Percentiles rank a stretch among this genome's conserved stretches.
Evolutionary conservation across 2,888 invertebrate genomes (phyloP).

Genomic region (Sphecodes monilicornis): DNA sequence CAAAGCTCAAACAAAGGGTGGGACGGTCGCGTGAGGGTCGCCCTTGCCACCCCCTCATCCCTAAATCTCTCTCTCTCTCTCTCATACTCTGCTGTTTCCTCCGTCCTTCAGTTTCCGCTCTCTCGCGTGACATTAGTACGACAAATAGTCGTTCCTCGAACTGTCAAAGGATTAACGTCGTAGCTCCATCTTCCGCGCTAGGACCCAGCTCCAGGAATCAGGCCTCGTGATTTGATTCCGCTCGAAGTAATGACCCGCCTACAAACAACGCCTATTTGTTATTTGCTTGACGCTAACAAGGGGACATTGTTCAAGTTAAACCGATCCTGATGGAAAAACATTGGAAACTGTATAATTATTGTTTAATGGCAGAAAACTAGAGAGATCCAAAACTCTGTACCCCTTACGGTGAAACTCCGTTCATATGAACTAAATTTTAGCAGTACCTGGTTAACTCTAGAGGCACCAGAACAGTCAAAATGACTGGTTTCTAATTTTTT

Average conservation of each 20-base stretch:
- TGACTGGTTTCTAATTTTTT: too few relatives aligned
- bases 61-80: slow-evolving; percentile 10
- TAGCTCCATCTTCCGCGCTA: slow-evolving; percentile 52
- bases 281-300: neutral
- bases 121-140: slow-evolving; percentile 72
- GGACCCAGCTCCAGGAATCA: slow-evolving; percentile 29
- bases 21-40: slow-evolving; percentile 69
- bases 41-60: slow-evolving; percentile 47
- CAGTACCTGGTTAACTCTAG: too few relatives aligned
- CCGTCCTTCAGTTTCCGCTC: slow-evolving; percentile 47
- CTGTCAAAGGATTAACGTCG: slow-evolving; percentile 73
- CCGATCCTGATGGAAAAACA: neutral
- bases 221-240: slow-evolving; percentile 49
- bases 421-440: too few relatives aligned
- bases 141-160: slow-evolving; percentile 72
- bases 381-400: too few relatives aligned
- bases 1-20: slow-evolving; percentile 82
- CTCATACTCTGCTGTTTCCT: neutral
- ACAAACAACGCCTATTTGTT: neutral
- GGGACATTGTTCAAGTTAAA: neutral
- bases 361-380: neutral
- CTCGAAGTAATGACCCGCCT: slow-evolving; percentile 10
- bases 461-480: too few relatives aligned
- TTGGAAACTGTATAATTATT: neutral
- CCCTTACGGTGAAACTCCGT: too few relatives aligned